Evolutionary conservation across 2,797 vertebrate species (phyloP).

Genomic region (Tokudaia tokunoshimensis): DNA sequence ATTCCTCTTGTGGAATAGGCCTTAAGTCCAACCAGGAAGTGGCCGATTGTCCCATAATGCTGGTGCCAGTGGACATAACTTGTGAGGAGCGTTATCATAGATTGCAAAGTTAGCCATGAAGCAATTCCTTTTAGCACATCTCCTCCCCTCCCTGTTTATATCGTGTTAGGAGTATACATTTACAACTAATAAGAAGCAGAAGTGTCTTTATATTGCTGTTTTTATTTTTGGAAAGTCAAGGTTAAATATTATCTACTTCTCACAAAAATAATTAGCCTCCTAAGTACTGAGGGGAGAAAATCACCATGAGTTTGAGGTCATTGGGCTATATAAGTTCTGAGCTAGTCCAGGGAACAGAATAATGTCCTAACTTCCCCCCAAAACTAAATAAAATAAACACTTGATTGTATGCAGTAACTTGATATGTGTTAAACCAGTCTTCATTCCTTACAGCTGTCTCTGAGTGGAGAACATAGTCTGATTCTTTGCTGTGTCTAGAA

Average conservation of each 20-base stretch:
- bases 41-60: too few relatives aligned
- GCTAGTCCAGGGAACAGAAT: neutral
- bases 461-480: conserved; percentile 28
- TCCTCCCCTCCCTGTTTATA: neutral
- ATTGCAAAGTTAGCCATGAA: neutral
- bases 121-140: neutral
- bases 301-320: neutral
- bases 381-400: neutral
- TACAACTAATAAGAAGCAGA: neutral
- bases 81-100: neutral
- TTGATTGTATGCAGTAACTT: neutral
- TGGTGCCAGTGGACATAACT: too few relatives aligned
- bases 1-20: neutral
- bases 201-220: neutral
- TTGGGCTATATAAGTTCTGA: too few relatives aligned
- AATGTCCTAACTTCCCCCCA: neutral
- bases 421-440: neutral
- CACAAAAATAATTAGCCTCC: neutral
- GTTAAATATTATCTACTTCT: neutral
- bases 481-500: neutral
- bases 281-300: neutral
- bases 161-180: conserved; percentile 1
- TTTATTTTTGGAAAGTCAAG: neutral
- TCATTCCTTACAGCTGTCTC: neutral
- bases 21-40: neutral